Percentiles rank a stretch among this genome's conserved stretches.
phyloP scores from a whole-genome alignment of 2,113 vertebrate genomes.

The Protomyctophum bolini region DNA sequence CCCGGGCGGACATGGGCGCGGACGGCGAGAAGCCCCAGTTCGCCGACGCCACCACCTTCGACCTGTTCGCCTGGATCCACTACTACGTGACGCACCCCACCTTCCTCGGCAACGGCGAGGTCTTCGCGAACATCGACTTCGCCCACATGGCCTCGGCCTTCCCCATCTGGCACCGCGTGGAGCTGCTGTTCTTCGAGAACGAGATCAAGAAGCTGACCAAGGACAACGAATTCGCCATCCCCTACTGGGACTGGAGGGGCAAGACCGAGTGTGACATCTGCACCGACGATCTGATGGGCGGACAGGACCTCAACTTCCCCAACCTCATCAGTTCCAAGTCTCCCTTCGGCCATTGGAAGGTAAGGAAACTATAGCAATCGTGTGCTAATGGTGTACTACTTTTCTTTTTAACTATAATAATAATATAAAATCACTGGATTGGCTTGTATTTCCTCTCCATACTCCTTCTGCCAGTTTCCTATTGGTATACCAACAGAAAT shows the following conservation, averaged over 20 bases:
- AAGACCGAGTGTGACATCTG: conserved; percentile 79
- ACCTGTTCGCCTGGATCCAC: conserved; percentile 66
- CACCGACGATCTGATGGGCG: conserved; percentile 83
- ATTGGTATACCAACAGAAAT: no score
- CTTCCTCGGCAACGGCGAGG: conserved; percentile 67
- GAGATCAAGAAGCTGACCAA: conserved; percentile 77
- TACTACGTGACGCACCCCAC: conserved; percentile 84
- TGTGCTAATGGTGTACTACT: no score
- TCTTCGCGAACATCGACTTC: conserved; percentile 83
- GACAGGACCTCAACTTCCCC: conserved; percentile 69
- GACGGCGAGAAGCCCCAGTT: conserved; percentile 84
- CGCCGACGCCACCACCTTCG: no score
- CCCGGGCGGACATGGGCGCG: conserved; percentile 85
- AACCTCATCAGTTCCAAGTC: conserved; percentile 80
- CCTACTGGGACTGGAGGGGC: conserved; percentile 87
- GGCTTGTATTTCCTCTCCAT: no score
- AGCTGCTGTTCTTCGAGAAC: conserved; percentile 81
- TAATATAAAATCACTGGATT: no score
- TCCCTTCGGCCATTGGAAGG: conserved; percentile 85
- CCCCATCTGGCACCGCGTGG: conserved; percentile 83
- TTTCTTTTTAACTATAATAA: no score
- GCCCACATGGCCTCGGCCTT: conserved; percentile 84
- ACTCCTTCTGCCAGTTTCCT: no score
- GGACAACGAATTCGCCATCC: conserved; percentile 82
- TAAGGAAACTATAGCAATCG: conserved; percentile 42